Evolutionary conservation across 1,140 invertebrate species (phyloP), one percentile per base, ranked within the genome.

Genomic region (Danaus plexippus): DNA sequence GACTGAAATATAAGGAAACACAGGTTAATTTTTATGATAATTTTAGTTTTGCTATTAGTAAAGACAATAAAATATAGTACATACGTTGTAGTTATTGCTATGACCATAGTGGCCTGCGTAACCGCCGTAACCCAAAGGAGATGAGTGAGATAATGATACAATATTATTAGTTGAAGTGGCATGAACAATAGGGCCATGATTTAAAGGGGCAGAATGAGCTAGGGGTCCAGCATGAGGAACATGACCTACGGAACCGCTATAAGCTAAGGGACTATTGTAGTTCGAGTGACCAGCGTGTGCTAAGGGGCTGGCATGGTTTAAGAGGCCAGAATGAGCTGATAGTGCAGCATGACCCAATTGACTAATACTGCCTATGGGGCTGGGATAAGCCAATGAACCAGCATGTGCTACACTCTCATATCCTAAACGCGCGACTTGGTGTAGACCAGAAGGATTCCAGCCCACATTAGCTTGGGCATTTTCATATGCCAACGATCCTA

Each of bases 1-100:
- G 85, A 67, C 83, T 88, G 69, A 9, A 63, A 70, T 57, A 47
- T 47, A 9, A 64, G 42, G 1, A 11, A 11, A 15, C 47, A 53
- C 12, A 55, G 45, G 12, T 60, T 4, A 43, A 46, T 60, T 57
- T 54, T 9, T 41, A 47, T 42, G 4, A 9, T 54, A 13, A 9
- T 40, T 32, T 18, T 40, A 57, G 2, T 3, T 51, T 18, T 46
- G 47, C 9, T 45, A 51, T 47, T 10, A 43, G 40, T 54, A 44
- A 13, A 10, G 40, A 46, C 41, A 32, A 47, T 45, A 45, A 45
- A 3, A 46, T 47, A 48, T 47, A 48, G 53, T 46, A 44, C 11
- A 8, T 48, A 56, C 22, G 50, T 12, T 11, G 42, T 45, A 57
- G 43, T 57, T 52, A 11, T 22, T 47, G 40, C 51, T 12, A 53